Evolutionary conservation across 2,888 invertebrate genomes (phyloP).

Genomic region (Laspeyria flexula): DNA sequence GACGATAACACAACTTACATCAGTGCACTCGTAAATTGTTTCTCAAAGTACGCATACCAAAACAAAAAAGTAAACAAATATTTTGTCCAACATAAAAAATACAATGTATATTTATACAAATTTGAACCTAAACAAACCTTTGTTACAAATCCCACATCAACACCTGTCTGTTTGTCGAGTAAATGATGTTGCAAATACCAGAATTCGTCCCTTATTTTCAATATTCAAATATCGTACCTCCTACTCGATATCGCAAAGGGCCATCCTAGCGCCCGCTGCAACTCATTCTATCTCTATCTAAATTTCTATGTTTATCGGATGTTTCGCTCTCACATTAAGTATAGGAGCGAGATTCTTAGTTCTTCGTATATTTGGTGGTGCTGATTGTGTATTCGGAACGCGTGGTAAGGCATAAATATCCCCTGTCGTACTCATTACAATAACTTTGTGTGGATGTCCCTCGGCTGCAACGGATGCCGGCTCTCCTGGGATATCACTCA

Average conservation of each 20-base stretch:
- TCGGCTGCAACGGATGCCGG: slow-evolving; percentile 67
- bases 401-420: slow-evolving; percentile 82
- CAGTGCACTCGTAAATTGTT: too few relatives aligned
- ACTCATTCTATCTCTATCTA: slow-evolving; percentile 4
- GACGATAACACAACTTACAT: not conserved
- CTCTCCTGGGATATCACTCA: slow-evolving; percentile 77
- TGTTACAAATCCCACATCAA: slow-evolving; percentile 61
- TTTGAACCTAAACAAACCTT: slow-evolving; percentile 59
- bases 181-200: slow-evolving; percentile 65
- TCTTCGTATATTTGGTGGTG: slow-evolving; percentile 33
- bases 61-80: slow-evolving; percentile 4
- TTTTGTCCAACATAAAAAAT: slow-evolving; percentile 27
- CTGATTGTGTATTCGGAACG: slow-evolving; percentile 80
- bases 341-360: slow-evolving; percentile 7
- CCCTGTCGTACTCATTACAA: slow-evolving; percentile 82
- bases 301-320: not conserved
- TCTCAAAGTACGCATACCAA: not conserved
- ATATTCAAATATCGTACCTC: slow-evolving; percentile 42
- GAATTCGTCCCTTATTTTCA: slow-evolving; percentile 47
- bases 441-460: slow-evolving; percentile 76
- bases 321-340: slow-evolving; percentile 3
- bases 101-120: slow-evolving; percentile 49
- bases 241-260: not conserved
- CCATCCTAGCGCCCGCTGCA: not conserved
- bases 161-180: slow-evolving; percentile 74